Base-by-base conservation (phyloP, 2,113 vertebrate genomes). In the Trachemys scripta region DNA sequence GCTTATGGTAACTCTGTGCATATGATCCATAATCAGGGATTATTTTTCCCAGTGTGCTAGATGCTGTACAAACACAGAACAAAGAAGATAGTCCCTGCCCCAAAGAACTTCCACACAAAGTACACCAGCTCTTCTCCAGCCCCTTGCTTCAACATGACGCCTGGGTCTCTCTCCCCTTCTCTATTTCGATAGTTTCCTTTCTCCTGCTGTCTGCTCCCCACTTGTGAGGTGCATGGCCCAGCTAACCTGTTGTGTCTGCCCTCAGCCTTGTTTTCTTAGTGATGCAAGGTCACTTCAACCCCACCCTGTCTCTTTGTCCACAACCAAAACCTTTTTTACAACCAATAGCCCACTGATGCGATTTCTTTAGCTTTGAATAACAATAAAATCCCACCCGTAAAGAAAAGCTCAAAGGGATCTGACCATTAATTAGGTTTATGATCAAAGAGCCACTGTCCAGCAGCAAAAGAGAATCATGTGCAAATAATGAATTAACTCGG, bases 351-450 rank as follows among this genome's bases (percentile, higher is more conserved):
- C 65, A 72, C 35, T 10, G 17, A 38, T 38, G 4, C 19, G 84
- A 53, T 93, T 95, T 86, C 92, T 47, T 22, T 6, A 82, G 75
- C 72, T 90, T 93, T 6, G 78, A 95, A 89, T 57, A 38, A 56
- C 49, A 85, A 83, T 56, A 47, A 1, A 5, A 9, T n/a, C 4
- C 13, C 27, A 84, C 53, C 59, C 53, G 35, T 11, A 90, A 92
- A 90, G 12, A 94, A 91, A 57, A 94, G 76, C 75, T 50, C 59
- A 13, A 94, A 88, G 93, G 87, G 92, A 90, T 90, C 92, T 54
- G 94, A 91, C 88, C 90, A 82, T 96, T 97, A 97, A 97, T 97
- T 97, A 96, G 91, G 84, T 97, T 91, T 94, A 96, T 79, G 91
- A 87, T 69, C 95, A 95, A 97, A 97, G 91, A 94, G 91, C 90